A percentile compares a stretch with the other conserved stretches of the same genome.
phyloP scores from a whole-genome alignment of 1,140 invertebrate species.

The Colletes gigas region DNA sequence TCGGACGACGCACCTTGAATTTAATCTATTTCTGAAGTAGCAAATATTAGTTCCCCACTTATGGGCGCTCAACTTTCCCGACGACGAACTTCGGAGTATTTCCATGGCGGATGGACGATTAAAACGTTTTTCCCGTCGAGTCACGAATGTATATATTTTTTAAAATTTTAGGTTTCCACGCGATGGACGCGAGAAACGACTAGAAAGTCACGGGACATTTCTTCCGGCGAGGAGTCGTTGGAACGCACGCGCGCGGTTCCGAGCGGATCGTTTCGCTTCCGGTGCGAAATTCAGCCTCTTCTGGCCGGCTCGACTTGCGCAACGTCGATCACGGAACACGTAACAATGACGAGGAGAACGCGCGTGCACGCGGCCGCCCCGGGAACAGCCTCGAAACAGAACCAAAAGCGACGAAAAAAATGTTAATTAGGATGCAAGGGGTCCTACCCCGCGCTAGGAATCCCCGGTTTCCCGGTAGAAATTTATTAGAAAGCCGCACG shows the following conservation, averaged over 20 bases:
- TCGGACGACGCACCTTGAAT: too few relatives aligned
- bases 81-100: too few relatives aligned
- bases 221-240: slow-evolving; percentile 2
- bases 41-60: not conserved
- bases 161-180: too few relatives aligned
- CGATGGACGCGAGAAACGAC: too few relatives aligned
- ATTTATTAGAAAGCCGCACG: not conserved
- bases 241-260: not conserved
- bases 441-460: not conserved
- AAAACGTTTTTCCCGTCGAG: too few relatives aligned
- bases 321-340: slow-evolving; percentile 43
- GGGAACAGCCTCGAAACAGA: not conserved
- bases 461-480: not conserved
- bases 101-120: too few relatives aligned
- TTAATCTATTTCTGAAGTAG: not conserved
- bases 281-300: slow-evolving; percentile 32
- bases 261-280: slow-evolving; percentile 23
- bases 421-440: not conserved
- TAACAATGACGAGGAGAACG: slow-evolving; percentile 25
- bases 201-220: not conserved
- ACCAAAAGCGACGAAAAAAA: slow-evolving; percentile 13
- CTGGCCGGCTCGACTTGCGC: slow-evolving; percentile 16
- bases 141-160: too few relatives aligned
- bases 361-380: not conserved
- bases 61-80: not conserved